These are phyloP conservation scores for Periophthalmus modestus DNA, from an alignment of 2,113 vertebrate species.

Conservation along the genomic window DNA sequence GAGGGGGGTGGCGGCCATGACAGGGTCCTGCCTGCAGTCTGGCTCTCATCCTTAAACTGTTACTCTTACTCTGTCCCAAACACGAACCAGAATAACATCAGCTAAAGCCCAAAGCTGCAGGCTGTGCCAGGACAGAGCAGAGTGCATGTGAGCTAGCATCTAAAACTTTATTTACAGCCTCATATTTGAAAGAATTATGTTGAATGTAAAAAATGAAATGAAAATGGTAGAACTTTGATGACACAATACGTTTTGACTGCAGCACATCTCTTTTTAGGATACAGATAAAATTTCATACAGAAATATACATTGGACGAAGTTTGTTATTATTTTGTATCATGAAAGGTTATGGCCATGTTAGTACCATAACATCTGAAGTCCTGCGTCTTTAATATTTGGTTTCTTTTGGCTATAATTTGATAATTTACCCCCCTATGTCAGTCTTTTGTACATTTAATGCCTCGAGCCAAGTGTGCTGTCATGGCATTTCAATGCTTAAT, in stretches of 20 bases:
- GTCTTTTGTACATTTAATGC: background rate
- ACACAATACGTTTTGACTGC: no score
- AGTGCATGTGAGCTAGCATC: slow-evolving; percentile 12
- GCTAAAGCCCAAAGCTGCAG: slow-evolving; percentile 21
- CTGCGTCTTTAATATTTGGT: background rate
- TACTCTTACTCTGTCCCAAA: slow-evolving; percentile 34
- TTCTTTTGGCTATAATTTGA: background rate
- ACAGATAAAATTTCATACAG: no score
- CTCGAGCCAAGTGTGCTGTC: background rate
- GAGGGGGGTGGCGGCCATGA: slow-evolving; percentile 44
- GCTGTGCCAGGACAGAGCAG: slow-evolving; percentile 13
- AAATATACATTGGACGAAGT: no score
- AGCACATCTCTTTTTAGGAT: no score
- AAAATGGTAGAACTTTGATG: no score
- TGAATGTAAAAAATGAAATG: no score
- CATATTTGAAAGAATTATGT: background rate
- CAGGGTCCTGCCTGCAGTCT: slow-evolving; percentile 58
- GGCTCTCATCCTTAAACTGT: slow-evolving; percentile 46
- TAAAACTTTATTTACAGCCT: slow-evolving; percentile 2
- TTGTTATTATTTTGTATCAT: background rate
- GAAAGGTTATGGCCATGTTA: no score
- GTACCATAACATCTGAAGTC: background rate
- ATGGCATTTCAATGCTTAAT: background rate
- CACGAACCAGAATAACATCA: slow-evolving; percentile 35
- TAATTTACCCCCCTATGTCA: background rate